phyloP scores from a whole-genome alignment of 2,797 vertebrate species.

The Malacoctenus gilli region DNA sequence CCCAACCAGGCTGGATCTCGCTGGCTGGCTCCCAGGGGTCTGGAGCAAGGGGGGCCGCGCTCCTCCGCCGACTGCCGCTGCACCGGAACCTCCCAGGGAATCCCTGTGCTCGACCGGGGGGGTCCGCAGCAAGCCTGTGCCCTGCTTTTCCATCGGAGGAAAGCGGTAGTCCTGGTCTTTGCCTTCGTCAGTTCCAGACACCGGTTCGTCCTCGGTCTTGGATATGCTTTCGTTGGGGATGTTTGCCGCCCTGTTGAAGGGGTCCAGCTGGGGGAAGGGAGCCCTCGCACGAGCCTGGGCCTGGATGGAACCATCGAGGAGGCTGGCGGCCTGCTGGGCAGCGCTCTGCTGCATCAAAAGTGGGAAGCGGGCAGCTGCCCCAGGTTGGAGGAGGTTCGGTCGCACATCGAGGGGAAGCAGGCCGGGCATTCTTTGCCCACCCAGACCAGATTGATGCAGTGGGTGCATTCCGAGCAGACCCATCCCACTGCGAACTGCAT shows the following conservation, averaged over 20 bases:
- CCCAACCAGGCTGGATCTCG: constrained; percentile 74
- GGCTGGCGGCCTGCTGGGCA: constrained; percentile 79
- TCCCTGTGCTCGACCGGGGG: constrained; percentile 90
- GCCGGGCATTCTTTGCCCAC: constrained; percentile 88
- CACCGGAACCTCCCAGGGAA: constrained; percentile 82
- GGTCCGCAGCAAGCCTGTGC: constrained; percentile 88
- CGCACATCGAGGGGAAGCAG: constrained; percentile 92
- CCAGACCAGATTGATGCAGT: constrained; percentile 86
- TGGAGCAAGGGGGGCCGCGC: constrained; percentile 75
- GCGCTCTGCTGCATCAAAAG: constrained; percentile 89
- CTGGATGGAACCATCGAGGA: constrained; percentile 88
- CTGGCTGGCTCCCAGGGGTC: constrained; percentile 70
- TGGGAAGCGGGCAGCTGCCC: constrained; percentile 83
- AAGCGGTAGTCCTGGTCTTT: constrained; percentile 98
- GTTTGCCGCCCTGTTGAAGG: constrained; percentile 86
- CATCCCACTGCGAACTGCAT: constrained; percentile 84
- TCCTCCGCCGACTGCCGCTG: constrained; percentile 78
- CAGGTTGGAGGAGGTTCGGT: constrained; percentile 86
- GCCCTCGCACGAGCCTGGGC: constrained; percentile 85
- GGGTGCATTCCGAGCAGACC: constrained; percentile 91
- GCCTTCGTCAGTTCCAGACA: constrained; percentile 88
- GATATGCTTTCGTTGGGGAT: constrained; percentile 81
- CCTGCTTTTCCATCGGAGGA: constrained; percentile 87
- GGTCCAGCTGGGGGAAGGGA: constrained; percentile 91
- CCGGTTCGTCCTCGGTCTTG: constrained; percentile 86